Conservation (phyloP, 2,113 vertebrate species). For the Corvus moneduloides region DNA sequence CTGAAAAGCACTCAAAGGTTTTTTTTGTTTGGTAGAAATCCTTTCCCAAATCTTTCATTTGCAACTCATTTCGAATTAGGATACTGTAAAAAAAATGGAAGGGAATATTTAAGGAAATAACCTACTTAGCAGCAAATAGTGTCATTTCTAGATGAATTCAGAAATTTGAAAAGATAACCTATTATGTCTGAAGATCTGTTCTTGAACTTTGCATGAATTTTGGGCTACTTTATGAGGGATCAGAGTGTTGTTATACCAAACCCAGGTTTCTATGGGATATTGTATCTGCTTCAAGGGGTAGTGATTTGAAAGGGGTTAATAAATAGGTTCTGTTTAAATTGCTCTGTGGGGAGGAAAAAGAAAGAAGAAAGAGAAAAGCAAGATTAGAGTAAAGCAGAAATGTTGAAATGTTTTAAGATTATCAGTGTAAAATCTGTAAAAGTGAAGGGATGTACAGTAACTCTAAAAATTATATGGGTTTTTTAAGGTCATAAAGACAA, state of each 20-base stretch:
- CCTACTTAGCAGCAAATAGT: not conserved
- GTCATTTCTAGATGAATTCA: not conserved
- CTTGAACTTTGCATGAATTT: not conserved
- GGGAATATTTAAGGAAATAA: not conserved
- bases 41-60: not conserved
- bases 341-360: not conserved
- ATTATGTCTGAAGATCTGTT: not conserved
- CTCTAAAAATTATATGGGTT: rapidly evolving
- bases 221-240: not conserved
- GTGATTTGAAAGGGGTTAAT: not conserved
- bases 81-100: not conserved
- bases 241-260: not conserved
- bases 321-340: not conserved
- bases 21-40: not conserved
- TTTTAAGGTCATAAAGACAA: not conserved
- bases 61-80: not conserved
- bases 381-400: not conserved
- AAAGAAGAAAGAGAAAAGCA: not conserved
- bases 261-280: not conserved
- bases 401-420: not conserved
- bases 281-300: not conserved
- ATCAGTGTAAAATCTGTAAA: not conserved
- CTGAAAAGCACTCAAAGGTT: not conserved
- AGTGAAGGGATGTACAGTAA: not conserved
- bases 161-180: not conserved